Conservation (phyloP, 2,888 invertebrate genomes). For the Ischnus inquisitorius region DNA sequence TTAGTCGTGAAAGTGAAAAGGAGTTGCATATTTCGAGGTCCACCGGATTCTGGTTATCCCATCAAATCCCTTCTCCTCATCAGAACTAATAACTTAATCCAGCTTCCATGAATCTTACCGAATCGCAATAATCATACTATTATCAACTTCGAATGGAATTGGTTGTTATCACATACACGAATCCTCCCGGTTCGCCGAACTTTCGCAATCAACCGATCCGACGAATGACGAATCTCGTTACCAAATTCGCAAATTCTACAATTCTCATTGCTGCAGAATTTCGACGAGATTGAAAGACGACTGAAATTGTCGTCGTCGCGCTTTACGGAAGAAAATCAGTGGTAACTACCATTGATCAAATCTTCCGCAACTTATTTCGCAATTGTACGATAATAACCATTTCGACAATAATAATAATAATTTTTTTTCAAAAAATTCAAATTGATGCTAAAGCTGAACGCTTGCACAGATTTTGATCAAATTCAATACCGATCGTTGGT, state of each 20-base stretch:
- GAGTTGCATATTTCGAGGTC: background rate
- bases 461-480: too few species aligned
- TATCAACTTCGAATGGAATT: background rate
- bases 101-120: background rate
- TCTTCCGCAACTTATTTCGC: too few species aligned
- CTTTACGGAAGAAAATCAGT: too few species aligned
- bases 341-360: too few species aligned
- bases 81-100: background rate
- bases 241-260: background rate
- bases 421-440: too few species aligned
- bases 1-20: background rate
- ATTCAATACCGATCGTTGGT: too few species aligned
- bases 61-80: background rate
- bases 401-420: too few species aligned
- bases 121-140: background rate
- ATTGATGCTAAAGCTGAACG: too few species aligned
- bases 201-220: background rate
- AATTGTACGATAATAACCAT: too few species aligned
- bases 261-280: background rate
- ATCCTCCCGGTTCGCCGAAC: background rate
- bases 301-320: background rate
- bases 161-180: background rate
- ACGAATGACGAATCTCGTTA: background rate
- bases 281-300: background rate
- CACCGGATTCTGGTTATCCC: background rate